phyloP scores from a whole-genome alignment of 2,888 invertebrate species.

The Dasypogon diadema region DNA sequence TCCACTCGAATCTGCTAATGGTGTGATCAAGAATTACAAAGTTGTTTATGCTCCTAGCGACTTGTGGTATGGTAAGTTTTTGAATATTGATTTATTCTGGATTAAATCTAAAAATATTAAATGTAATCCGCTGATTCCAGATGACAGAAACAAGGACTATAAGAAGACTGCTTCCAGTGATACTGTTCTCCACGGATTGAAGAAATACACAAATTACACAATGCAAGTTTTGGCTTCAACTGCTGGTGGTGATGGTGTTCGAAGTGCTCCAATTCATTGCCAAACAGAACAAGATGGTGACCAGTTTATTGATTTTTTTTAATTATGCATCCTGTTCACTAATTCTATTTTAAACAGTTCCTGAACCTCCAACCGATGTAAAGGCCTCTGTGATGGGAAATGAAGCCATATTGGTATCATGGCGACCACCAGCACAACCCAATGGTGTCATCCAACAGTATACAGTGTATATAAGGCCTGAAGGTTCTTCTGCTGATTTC shows the following conservation, averaged over 20 bases:
- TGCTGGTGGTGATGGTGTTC: constrained; percentile 94
- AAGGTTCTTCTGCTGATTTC: constrained; percentile 75
- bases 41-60: constrained; percentile 92
- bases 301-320: not conserved
- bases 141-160: constrained; percentile 90
- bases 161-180: constrained; percentile 93
- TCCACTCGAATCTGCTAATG: constrained; percentile 90
- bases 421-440: constrained; percentile 92
- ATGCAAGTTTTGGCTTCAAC: constrained; percentile 97
- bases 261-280: constrained; percentile 82
- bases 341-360: constrained; percentile 73
- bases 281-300: constrained; percentile 95
- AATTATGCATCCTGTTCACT: not conserved
- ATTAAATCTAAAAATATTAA: too few relatives aligned
- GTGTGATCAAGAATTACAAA: constrained; percentile 96
- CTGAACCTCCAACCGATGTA: constrained; percentile 92
- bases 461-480: constrained; percentile 88
- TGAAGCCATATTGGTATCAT: constrained; percentile 91
- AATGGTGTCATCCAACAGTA: constrained; percentile 95
- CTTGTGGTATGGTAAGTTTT: constrained; percentile 87
- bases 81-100: not conserved
- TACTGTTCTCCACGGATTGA: constrained; percentile 91
- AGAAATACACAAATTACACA: constrained; percentile 96
- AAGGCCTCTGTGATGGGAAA: constrained; percentile 93
- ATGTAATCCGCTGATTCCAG: constrained; percentile 69